Percentiles rank a stretch among this genome's conserved stretches.
These are phyloP conservation scores for Lucilia cuprina DNA, from an alignment of 1,140 invertebrate species.

Conservation along the genomic window DNA sequence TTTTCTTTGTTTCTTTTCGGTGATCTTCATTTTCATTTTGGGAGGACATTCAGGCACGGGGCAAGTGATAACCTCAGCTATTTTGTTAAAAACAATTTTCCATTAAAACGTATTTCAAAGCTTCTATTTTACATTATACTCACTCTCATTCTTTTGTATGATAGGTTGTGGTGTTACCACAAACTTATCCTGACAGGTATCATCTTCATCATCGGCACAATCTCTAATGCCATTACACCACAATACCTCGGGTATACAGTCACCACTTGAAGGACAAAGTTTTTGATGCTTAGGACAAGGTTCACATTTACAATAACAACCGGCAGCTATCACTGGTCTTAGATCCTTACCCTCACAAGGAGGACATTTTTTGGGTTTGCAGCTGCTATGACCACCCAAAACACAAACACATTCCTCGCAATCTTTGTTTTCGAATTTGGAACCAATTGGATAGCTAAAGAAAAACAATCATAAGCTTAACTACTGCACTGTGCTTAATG, in stretches of 20 bases:
- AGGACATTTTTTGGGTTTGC: conserved; percentile 72
- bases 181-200: conserved; percentile 66
- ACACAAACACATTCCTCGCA: conserved; percentile 82
- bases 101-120: not conserved
- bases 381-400: conserved; percentile 73
- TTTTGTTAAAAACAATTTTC: not conserved
- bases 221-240: conserved; percentile 87
- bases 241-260: conserved; percentile 73
- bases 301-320: conserved; percentile 78
- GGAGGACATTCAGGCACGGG: conserved; percentile 67
- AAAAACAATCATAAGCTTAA: not conserved
- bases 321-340: conserved; percentile 54
- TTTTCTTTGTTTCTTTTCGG: conserved; percentile 53
- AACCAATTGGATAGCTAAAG: conserved; percentile 73
- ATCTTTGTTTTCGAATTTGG: conserved; percentile 71
- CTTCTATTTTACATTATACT: not conserved
- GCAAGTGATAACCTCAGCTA: conserved; percentile 50
- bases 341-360: conserved; percentile 67
- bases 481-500: not conserved
- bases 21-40: conserved; percentile 65
- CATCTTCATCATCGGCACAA: conserved; percentile 82
- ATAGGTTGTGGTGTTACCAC: conserved; percentile 44
- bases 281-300: conserved; percentile 71
- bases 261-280: conserved; percentile 76
- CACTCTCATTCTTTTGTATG: conserved; percentile 50